phyloP scores from a whole-genome alignment of 2,888 invertebrate species.

The Hydroisotoma schaefferi region DNA sequence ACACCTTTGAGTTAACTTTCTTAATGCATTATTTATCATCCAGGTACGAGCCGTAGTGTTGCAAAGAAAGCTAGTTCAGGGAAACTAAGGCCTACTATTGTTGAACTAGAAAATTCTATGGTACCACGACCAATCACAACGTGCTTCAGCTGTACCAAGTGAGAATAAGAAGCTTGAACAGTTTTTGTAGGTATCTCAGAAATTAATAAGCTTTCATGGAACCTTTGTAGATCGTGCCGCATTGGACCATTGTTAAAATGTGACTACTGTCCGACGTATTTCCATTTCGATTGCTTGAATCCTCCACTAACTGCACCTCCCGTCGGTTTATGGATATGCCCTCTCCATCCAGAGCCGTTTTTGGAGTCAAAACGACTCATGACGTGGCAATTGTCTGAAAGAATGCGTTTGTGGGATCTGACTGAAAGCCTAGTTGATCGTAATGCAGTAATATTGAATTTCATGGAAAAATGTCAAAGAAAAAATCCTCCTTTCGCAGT shows the following conservation, averaged over 20 bases:
- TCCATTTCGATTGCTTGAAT: constrained; percentile 90
- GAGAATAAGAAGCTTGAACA: constrained; percentile 37
- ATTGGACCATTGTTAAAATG: constrained; percentile 81
- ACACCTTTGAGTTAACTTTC: neutral
- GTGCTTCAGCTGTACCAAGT: constrained; percentile 74
- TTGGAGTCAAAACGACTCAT: constrained; percentile 76
- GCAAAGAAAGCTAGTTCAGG: constrained; percentile 15
- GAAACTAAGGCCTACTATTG: constrained; percentile 13
- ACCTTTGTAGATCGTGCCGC: constrained; percentile 69
- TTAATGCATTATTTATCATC: neutral
- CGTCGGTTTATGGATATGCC: constrained; percentile 94
- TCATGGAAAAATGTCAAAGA: constrained; percentile 72
- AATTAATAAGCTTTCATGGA: too few relatives aligned
- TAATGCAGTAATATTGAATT: constrained; percentile 79
- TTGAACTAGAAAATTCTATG: constrained; percentile 63
- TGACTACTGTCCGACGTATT: constrained; percentile 86
- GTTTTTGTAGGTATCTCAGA: too few relatives aligned
- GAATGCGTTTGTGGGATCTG: constrained; percentile 82
- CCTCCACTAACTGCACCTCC: constrained; percentile 87
- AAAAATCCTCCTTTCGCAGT: constrained; percentile 67
- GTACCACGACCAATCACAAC: constrained; percentile 78
- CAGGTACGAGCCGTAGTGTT: constrained; percentile 27
- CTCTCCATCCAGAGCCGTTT: constrained; percentile 88
- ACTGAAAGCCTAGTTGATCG: constrained; percentile 78
- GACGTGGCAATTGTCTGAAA: constrained; percentile 78